Conservation (phyloP, 2,888 invertebrate genomes). For the Chaitophorus viminalis region DNA sequence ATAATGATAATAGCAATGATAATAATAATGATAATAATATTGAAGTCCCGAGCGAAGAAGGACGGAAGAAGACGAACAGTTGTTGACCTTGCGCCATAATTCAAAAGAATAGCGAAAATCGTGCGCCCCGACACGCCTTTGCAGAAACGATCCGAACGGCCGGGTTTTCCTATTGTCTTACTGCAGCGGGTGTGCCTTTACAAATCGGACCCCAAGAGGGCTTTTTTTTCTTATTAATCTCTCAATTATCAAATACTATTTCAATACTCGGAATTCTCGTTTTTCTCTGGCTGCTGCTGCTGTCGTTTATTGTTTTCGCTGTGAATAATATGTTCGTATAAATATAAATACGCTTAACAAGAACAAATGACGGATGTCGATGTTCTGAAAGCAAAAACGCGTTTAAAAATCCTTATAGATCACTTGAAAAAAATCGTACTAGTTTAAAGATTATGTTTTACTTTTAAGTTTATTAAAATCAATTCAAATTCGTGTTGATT, state of each 20-base stretch:
- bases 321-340: not conserved
- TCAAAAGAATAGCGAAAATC: constrained; percentile 22
- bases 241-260: not conserved
- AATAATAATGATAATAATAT: constrained; percentile 10
- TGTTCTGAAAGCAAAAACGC: too few species aligned
- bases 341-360: too few species aligned
- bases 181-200: not conserved
- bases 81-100: not conserved
- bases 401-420: too few species aligned
- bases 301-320: not conserved
- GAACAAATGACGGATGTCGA: not conserved
- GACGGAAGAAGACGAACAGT: not conserved
- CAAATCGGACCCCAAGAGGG: not conserved
- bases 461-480: too few species aligned
- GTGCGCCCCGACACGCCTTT: constrained; percentile 7
- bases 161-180: not conserved
- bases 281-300: not conserved
- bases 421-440: too few species aligned
- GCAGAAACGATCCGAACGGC: not conserved
- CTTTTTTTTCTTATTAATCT: not conserved
- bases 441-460: too few species aligned
- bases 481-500: too few species aligned
- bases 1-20: constrained; percentile 14
- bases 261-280: not conserved
- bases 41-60: not conserved